Evolutionary conservation across 2,888 invertebrate species (phyloP), one percentile per base, ranked within the genome.

Genomic region (Brachyopa scutellaris): DNA sequence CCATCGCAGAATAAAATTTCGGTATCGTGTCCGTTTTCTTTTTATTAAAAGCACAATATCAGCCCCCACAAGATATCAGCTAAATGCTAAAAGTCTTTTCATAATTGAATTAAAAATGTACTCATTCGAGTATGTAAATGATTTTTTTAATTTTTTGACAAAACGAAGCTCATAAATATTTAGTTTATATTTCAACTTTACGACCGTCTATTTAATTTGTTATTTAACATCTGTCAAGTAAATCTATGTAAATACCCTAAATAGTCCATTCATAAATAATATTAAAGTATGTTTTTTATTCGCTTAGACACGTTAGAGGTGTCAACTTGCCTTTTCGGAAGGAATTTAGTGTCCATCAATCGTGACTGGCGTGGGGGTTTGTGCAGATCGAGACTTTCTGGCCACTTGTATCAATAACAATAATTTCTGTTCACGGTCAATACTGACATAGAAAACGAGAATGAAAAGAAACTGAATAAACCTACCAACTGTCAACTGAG

Each of bases 391-490:
- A 69, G 53, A 78, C 69, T 51, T 67, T 59, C 51, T 47, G 74
- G 36, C 31, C 78, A 79, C 33, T 79, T 69, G 62, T 31, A 29
- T 21, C 40, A 69, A 69, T 80, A 76, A 64, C 40, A 69, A 69
- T 80, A 76, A 64, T 51, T 80, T 51, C 49, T 74, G 76, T 57
- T 76, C 80, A 80, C n/a, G 80, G 80, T 33, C 80, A 64, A 21
- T 38, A 7, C 38, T 76, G 62, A 42, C 26, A 72, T 61, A 33
- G 40, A 21, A 13, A 36, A 3, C 21, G 5, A 15, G 33, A 61
- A 61, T 53, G 15, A 47, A 45, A 55, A 55, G n/a, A 21, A 62
- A 55, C 21, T 5, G 26, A 6, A 36, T 5, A 55, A 36, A 53
- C 36, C 36, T 33, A 53, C 67, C 51, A 70, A 64, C 57, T 78